A percentile compares a stretch with the other conserved stretches of the same genome.
These are phyloP conservation scores for Dipodomys ordii DNA, from an alignment of 2,113 vertebrate species.

Conservation along the genomic window DNA sequence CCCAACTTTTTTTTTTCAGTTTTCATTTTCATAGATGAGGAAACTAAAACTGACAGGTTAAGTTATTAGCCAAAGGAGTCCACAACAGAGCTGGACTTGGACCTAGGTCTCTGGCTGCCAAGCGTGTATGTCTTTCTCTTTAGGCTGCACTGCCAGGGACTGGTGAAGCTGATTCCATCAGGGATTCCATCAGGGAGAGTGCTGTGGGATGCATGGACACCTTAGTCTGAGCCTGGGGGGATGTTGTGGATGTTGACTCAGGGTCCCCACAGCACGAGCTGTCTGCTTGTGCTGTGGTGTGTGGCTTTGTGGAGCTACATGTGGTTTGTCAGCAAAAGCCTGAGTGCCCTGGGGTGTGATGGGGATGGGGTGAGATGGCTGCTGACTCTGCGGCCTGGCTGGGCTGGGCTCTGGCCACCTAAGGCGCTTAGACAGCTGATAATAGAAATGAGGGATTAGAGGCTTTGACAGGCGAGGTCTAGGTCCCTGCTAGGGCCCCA, in stretches of 20 bases:
- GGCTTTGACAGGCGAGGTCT: constrained; percentile 60
- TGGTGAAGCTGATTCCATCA: neutral
- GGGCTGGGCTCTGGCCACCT: constrained; percentile 72
- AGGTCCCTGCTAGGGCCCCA: constrained; percentile 42
- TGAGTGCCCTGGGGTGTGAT: neutral
- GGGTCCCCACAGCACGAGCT: neutral
- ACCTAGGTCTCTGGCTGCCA: neutral
- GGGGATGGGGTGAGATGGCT: neutral
- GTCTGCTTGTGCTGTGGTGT: neutral
- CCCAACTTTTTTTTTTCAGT: neutral
- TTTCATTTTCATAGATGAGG: neutral
- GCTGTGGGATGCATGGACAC: neutral
- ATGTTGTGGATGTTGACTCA: neutral
- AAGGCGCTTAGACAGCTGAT: constrained; percentile 88
- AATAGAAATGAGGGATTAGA: constrained; percentile 87
- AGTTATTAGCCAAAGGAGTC: neutral
- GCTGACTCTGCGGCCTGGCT: constrained; percentile 69
- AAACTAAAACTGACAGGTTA: neutral
- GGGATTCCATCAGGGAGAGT: neutral
- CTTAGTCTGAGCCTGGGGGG: neutral
- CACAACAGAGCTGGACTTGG: neutral
- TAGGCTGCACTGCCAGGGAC: neutral
- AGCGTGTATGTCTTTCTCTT: neutral
- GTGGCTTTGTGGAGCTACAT: neutral
- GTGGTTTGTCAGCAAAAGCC: neutral